A percentile compares a stretch with the other conserved stretches of the same genome.
These are phyloP conservation scores for Chrysolina haemoptera DNA, from an alignment of 2,888 invertebrate species.

Conservation along the genomic window DNA sequence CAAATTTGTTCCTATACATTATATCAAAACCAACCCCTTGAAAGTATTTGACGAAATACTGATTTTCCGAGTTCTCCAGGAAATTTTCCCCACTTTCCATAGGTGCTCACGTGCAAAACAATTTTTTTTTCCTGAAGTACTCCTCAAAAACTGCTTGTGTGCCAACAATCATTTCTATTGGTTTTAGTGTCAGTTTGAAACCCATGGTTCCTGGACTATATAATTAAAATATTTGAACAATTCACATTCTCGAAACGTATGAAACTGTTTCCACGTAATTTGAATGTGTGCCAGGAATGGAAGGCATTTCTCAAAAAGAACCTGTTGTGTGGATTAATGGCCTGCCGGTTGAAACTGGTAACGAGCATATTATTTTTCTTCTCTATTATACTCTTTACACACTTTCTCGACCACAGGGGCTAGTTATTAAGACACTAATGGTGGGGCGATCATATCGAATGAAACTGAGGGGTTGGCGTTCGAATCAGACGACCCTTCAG, in stretches of 20 bases:
- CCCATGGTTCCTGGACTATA: no score
- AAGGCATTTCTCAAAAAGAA: constrained; percentile 33
- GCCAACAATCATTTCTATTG: no score
- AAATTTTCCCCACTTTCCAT: no score
- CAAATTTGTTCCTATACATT: no score
- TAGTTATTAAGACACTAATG: constrained; percentile 8
- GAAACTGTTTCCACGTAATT: constrained; percentile 5
- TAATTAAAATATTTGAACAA: constrained; percentile 15
- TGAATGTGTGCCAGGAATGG: constrained; percentile 39
- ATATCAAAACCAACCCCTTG: no score
- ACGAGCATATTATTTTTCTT: constrained; percentile 25
- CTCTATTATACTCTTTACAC: constrained; percentile 13
- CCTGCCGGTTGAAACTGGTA: constrained; percentile 38
- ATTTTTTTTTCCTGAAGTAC: no score
- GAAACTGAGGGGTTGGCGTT: not conserved
- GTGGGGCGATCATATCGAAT: not conserved
- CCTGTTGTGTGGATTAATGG: constrained; percentile 54
- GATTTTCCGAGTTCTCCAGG: no score
- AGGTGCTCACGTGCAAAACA: no score
- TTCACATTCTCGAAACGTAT: constrained; percentile 8
- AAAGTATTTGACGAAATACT: no score
- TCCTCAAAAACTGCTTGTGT: no score
- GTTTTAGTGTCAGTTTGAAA: no score
- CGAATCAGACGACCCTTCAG: not conserved
- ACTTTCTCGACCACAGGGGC: constrained; percentile 10